Conservation (phyloP, 2,113 vertebrate genomes). For the Notarius lentiginosus region DNA sequence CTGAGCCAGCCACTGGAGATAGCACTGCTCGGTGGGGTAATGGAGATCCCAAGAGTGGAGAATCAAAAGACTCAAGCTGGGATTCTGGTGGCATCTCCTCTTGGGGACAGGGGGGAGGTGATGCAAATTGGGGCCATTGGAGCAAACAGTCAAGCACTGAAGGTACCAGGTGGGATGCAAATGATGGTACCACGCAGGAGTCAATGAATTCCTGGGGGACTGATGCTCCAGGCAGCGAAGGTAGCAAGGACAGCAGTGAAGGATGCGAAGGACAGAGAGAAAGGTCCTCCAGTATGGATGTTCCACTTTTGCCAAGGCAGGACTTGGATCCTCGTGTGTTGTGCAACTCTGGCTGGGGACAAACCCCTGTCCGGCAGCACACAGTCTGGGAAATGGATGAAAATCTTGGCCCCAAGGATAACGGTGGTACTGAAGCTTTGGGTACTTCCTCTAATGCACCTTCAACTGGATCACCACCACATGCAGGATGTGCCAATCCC, state of each 20-base stretch:
- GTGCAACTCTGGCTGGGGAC: conserved; percentile 96
- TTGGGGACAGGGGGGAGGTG: conserved; percentile 82
- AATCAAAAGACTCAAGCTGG: conserved; percentile 80
- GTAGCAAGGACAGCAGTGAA: conserved; percentile 84
- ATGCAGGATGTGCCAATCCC: conserved; percentile 60
- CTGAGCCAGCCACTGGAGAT: conserved; percentile 75
- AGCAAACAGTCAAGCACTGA: conserved; percentile 68
- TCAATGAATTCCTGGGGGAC: conserved; percentile 82
- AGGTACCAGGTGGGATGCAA: conserved; percentile 76
- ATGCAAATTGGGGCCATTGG: conserved; percentile 82
- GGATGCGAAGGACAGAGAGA: conserved; percentile 72
- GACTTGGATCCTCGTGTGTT: conserved; percentile 95
- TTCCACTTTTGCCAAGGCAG: conserved; percentile 81
- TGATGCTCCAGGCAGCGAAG: conserved; percentile 84
- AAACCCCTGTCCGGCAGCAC: conserved; percentile 96
- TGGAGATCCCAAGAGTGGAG: conserved; percentile 76
- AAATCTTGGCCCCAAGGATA: conserved; percentile 82
- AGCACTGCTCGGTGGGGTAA: conserved; percentile 88
- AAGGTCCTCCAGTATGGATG: conserved; percentile 75
- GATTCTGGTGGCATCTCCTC: conserved; percentile 83
- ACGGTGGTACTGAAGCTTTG: conserved; percentile 85
- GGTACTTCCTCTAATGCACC: conserved; percentile 71
- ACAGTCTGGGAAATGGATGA: conserved; percentile 98
- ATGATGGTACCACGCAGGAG: conserved; percentile 67
- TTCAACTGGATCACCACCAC: conserved; percentile 55